Evolutionary conservation across 2,113 vertebrate species (phyloP).

Genomic region (Hydrolagus affinis): DNA sequence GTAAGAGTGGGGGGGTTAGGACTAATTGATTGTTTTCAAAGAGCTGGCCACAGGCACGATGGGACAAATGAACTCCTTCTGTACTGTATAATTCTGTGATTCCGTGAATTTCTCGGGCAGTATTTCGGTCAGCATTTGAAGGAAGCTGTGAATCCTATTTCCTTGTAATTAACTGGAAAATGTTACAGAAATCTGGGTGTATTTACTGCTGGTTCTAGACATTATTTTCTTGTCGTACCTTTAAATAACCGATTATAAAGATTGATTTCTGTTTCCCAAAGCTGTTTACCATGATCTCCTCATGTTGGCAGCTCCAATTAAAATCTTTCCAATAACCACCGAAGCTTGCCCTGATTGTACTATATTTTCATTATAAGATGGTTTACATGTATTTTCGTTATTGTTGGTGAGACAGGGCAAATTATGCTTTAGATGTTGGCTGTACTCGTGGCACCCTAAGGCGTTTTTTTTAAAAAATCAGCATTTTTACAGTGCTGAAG

Average conservation of each 20-base stretch:
- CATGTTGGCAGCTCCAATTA: neutral
- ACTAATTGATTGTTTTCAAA: no score
- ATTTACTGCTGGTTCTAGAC: neutral
- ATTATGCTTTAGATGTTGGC: neutral
- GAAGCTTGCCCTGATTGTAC: neutral
- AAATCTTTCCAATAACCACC: neutral
- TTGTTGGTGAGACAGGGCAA: no score
- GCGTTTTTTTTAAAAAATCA: constrained; percentile 4
- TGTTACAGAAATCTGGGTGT: neutral
- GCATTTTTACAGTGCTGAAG: no score
- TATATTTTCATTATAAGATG: neutral
- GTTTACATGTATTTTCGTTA: no score
- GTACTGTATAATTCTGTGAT: no score
- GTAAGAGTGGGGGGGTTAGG: no score
- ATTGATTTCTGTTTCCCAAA: constrained; percentile 5
- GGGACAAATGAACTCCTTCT: no score
- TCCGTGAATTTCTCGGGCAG: neutral
- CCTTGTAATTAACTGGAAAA: neutral
- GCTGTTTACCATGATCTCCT: neutral
- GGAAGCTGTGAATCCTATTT: neutral
- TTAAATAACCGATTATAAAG: neutral
- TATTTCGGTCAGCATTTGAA: neutral
- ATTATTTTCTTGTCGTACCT: neutral
- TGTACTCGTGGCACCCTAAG: neutral
- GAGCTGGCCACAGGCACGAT: no score